phyloP scores from a whole-genome alignment of 2,113 vertebrate genomes.

The Motacilla alba region DNA sequence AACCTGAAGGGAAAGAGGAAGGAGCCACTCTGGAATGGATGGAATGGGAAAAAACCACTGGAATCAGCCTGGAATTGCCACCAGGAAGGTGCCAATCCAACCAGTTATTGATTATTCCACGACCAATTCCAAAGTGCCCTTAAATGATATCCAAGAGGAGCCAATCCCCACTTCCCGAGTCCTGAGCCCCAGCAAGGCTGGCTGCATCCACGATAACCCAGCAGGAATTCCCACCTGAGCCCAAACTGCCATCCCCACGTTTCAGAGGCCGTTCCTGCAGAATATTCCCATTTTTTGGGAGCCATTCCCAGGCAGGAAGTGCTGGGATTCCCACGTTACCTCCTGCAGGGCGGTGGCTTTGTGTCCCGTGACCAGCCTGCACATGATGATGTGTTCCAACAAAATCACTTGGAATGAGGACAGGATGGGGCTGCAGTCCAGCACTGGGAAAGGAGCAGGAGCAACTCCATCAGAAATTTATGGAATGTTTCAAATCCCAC shows the following conservation, averaged over 20 bases:
- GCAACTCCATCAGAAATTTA: not conserved
- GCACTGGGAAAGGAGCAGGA: conserved; percentile 74
- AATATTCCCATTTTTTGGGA: not conserved
- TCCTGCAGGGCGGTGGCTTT: conserved; percentile 97
- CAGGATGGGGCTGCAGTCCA: conserved; percentile 97
- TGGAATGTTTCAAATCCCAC: not conserved
- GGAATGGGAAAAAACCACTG: not conserved
- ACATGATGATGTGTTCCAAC: conserved; percentile 99
- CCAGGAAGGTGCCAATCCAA: not conserved
- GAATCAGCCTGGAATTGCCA: not conserved
- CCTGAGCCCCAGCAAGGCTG: not conserved
- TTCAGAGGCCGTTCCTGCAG: too few relatives aligned
- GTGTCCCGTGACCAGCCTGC: conserved; percentile 94
- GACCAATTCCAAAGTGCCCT: not conserved
- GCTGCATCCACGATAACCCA: fast-evolving
- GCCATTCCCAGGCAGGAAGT: too few relatives aligned
- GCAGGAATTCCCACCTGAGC: not conserved
- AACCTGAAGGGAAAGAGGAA: not conserved
- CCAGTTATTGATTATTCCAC: fast-evolving
- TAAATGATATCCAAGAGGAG: fast-evolving
- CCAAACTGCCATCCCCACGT: fast-evolving
- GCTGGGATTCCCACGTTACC: conserved; percentile 37
- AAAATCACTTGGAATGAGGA: conserved; percentile 99
- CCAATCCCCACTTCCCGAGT: not conserved
- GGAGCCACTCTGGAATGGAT: not conserved